Evolutionary conservation across 2,113 vertebrate species (phyloP).

Genomic region (Gambusia holbrooki): DNA sequence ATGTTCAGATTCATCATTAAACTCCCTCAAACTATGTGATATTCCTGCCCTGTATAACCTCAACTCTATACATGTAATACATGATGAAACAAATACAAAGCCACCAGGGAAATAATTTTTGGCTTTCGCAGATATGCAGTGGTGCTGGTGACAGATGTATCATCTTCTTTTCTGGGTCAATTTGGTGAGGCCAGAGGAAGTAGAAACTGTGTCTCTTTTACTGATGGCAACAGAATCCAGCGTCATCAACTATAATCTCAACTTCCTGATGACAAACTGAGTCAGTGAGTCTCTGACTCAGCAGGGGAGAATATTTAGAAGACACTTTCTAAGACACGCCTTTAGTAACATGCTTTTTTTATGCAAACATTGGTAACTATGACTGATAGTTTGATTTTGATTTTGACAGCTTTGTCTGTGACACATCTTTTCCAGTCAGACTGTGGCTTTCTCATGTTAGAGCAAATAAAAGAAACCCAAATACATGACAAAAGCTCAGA

Average conservation of each 20-base stretch:
- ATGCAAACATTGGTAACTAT: neutral
- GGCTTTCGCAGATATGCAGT: too few species aligned
- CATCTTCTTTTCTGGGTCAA: too few species aligned
- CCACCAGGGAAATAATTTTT: too few species aligned
- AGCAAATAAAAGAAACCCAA: neutral
- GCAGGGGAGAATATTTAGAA: neutral
- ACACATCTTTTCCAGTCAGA: neutral
- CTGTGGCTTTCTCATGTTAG: neutral
- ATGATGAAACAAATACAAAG: too few species aligned
- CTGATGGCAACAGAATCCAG: neutral
- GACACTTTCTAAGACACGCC: too few species aligned
- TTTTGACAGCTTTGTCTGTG: neutral
- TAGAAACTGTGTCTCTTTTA: neutral
- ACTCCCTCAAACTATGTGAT: neutral
- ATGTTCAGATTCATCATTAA: neutral
- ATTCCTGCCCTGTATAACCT: neutral
- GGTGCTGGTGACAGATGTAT: too few species aligned
- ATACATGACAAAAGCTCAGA: neutral
- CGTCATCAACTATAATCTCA: neutral
- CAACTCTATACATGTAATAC: too few species aligned
- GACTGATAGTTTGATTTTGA: neutral
- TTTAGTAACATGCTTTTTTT: too few species aligned
- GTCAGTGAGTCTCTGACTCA: neutral
- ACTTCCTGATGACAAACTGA: neutral
- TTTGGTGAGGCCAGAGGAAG: neutral